Evolutionary conservation across 2,113 vertebrate genomes (phyloP), one percentile per base, ranked within the genome.

Genomic region (Eudyptes chrysolophus): DNA sequence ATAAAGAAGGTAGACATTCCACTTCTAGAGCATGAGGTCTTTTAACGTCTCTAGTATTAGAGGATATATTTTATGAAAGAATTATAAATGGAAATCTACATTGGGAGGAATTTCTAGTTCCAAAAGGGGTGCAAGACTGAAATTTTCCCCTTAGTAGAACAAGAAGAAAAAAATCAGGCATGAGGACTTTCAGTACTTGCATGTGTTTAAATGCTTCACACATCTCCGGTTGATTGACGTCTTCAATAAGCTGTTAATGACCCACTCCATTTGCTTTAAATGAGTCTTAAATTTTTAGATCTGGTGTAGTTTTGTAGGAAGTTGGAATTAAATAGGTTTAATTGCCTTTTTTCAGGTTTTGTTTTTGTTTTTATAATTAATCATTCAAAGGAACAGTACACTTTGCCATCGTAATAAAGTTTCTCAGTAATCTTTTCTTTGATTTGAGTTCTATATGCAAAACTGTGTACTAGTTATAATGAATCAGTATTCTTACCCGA

Each of bases 161-260:
- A 89, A 87, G 71, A 93, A 61, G 4, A 76, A 72, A 93, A 64
- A 71, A 90, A 42, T 86, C 36, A 81, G 58, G 25, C 72, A 84
- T 42, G 61, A 97, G 69, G n/a, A 62, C 61, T 90, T 64, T 11
- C 52, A 83, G 44, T 89, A 68, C 64, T 88, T 92, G 52, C 11
- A 70, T 69, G 57, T 95, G 62, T 80, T 98, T 94, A 92, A 97
- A 97, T 96, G 97, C 92, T 87, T 94, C 84, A 87, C 65, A 89
- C 87, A 95, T 91, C 34, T 92, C 61, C 40, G 71, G 44, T 22
- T 98, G 96, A 98, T 18, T 98, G 97, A 96, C 81, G 86, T 64
- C 89, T 88, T 98, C 96, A 97, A 96, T 88, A 98, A 96, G 92
- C 75, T 92, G 52, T 76, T 97, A 97, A 98, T 97, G 97, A 92